A percentile compares a stretch with the other conserved stretches of the same genome.
Evolutionary conservation across 2,888 invertebrate species (phyloP).

Genomic region (Bombylius major): DNA sequence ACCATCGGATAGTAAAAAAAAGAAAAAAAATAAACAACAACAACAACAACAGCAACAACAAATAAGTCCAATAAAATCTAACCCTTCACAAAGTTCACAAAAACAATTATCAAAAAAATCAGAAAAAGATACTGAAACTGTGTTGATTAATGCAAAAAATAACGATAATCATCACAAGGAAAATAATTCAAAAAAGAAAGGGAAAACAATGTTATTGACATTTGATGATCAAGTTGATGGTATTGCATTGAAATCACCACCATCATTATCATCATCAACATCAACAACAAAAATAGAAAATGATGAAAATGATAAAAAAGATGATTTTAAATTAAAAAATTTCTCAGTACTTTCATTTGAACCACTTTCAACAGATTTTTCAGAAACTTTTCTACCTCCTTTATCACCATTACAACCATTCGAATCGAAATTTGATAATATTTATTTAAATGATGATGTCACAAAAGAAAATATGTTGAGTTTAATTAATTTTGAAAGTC

Average conservation of each 20-base stretch:
- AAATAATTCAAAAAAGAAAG: constrained; percentile 5
- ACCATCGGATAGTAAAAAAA: too few relatives aligned
- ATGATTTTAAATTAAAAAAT: background rate
- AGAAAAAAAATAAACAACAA: too few relatives aligned
- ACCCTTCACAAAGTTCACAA: background rate
- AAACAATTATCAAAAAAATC: constrained; percentile 3
- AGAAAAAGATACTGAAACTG: background rate
- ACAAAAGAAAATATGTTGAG: constrained; percentile 19
- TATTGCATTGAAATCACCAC: background rate
- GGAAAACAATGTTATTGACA: background rate
- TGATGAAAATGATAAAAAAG: background rate
- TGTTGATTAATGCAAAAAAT: constrained; percentile 2
- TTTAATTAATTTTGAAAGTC: constrained; percentile 35
- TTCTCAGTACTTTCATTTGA: background rate
- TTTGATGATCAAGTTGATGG: background rate
- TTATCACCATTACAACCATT: constrained; percentile 25
- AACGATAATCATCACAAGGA: constrained; percentile 1
- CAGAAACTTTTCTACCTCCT: constrained; percentile 21
- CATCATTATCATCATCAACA: background rate
- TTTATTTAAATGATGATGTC: constrained; percentile 9
- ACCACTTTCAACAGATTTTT: constrained; percentile 10
- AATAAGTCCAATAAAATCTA: background rate
- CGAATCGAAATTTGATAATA: constrained; percentile 15
- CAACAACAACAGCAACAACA: background rate
- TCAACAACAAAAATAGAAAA: background rate